Percentiles rank a stretch among this genome's conserved stretches.
phyloP scores from a whole-genome alignment of 2,113 vertebrate genomes.

The Psettodes erumei region DNA sequence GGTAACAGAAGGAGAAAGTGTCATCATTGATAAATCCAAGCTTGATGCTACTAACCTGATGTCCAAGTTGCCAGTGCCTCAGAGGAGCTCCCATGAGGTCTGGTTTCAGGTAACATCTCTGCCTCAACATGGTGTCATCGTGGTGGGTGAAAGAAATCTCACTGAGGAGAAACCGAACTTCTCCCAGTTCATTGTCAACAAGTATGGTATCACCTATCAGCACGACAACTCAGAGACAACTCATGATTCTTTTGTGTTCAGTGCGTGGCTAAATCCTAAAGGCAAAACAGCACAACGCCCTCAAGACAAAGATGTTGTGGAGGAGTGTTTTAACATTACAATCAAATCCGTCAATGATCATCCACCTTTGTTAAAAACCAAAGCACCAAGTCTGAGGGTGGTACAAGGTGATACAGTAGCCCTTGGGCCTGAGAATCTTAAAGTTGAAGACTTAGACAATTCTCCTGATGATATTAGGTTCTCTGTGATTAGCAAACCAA shows the following conservation, averaged over 20 bases:
- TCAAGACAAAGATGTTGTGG: conserved; percentile 76
- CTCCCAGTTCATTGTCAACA: conserved; percentile 89
- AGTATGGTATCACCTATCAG: conserved; percentile 87
- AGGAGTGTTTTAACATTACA: conserved; percentile 89
- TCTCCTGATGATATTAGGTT: conserved; percentile 87
- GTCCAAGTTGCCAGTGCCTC: conserved; percentile 83
- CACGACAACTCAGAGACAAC: conserved; percentile 91
- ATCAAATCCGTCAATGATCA: conserved; percentile 89
- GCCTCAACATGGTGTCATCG: conserved; percentile 85
- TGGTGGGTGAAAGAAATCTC: conserved; percentile 88
- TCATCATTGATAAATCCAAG: conserved; percentile 86
- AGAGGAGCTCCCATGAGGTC: conserved; percentile 85
- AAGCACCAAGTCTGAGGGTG: conserved; percentile 83
- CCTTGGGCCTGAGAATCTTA: conserved; percentile 85
- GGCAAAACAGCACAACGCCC: conserved; percentile 82
- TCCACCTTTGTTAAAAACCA: conserved; percentile 89
- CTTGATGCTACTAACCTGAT: conserved; percentile 92
- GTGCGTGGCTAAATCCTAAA: conserved; percentile 88
- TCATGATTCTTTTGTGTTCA: conserved; percentile 87
- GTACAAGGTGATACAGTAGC: conserved; percentile 84
- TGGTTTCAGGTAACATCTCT: conserved; percentile 90
- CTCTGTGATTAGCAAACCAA: conserved; percentile 85
- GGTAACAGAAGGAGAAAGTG: conserved; percentile 87
- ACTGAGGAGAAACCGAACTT: conserved; percentile 90
- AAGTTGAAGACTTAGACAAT: conserved; percentile 89